Evolutionary conservation across 2,113 vertebrate genomes (phyloP).

Genomic region (Agelaius phoeniceus): DNA sequence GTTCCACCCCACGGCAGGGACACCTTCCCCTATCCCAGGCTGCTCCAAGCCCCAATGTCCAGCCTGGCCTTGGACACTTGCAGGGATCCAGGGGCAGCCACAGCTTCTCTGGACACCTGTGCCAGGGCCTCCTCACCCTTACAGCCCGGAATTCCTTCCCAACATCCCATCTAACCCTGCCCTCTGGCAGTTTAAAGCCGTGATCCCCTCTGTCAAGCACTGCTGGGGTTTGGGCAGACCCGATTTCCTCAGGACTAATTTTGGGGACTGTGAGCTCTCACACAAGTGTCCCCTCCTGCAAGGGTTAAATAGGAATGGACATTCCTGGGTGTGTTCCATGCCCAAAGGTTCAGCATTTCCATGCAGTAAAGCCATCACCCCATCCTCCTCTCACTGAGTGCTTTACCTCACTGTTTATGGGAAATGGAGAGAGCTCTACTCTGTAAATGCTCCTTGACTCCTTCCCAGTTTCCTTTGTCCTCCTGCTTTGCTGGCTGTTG

Average conservation of each 20-base stretch:
- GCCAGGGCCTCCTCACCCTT: not conserved
- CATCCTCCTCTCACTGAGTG: not conserved
- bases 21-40: rapidly evolving
- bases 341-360: not conserved
- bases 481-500: not conserved
- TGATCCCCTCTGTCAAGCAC: not conserved
- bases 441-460: not conserved
- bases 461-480: not conserved
- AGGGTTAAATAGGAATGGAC: not conserved
- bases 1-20: not conserved
- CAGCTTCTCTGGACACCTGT: not conserved
- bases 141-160: not conserved
- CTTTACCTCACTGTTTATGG: not conserved
- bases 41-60: not conserved
- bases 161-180: not conserved
- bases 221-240: not conserved
- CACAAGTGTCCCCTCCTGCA: rapidly evolving
- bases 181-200: not conserved
- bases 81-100: not conserved
- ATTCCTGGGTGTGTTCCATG: not conserved
- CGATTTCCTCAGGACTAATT: not conserved
- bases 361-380: not conserved
- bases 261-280: not conserved
- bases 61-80: rapidly evolving
- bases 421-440: not conserved